Evolutionary conservation across 64 coral and sea anemone genomes (phyloP).

Genomic region (Orbicella faveolata): DNA sequence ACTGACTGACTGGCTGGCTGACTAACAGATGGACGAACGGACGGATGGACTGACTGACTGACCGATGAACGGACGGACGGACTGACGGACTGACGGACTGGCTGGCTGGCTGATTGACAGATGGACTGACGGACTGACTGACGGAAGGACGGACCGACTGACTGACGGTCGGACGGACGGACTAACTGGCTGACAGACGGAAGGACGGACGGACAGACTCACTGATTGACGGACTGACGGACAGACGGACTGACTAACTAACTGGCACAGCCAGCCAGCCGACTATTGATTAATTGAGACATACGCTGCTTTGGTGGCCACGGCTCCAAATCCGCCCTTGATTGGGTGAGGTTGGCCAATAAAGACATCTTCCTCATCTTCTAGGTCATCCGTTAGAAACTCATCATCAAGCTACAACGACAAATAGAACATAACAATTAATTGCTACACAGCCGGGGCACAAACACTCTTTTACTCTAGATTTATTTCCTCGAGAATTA

Average conservation of each 20-base stretch:
- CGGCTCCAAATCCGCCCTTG: slow-evolving; percentile 60
- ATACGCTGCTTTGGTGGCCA: slow-evolving; percentile 73
- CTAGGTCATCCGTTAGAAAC: slow-evolving; percentile 54
- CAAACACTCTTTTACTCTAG: background rate
- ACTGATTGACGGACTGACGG: background rate
- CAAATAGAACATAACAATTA: background rate
- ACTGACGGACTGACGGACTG: too few species aligned
- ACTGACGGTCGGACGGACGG: too few species aligned
- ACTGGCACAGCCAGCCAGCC: background rate
- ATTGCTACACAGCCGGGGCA: background rate
- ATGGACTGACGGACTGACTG: too few species aligned
- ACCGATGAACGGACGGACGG: too few species aligned
- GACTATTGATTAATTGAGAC: background rate
- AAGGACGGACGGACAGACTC: too few species aligned
- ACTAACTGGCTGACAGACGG: too few species aligned
- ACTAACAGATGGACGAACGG: too few species aligned
- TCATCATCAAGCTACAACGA: slow-evolving; percentile 61
- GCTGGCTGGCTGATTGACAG: too few species aligned
- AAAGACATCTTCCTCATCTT: slow-evolving; percentile 79
- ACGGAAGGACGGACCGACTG: too few species aligned
- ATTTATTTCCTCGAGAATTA: too few species aligned
- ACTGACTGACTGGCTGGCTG: too few species aligned
- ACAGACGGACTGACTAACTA: background rate
- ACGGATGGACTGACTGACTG: too few species aligned
- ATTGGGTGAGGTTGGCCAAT: slow-evolving; percentile 47